A percentile compares a stretch with the other conserved stretches of the same genome.
Evolutionary conservation across 2,888 invertebrate species (phyloP).

Genomic region (Coleophora deauratella): DNA sequence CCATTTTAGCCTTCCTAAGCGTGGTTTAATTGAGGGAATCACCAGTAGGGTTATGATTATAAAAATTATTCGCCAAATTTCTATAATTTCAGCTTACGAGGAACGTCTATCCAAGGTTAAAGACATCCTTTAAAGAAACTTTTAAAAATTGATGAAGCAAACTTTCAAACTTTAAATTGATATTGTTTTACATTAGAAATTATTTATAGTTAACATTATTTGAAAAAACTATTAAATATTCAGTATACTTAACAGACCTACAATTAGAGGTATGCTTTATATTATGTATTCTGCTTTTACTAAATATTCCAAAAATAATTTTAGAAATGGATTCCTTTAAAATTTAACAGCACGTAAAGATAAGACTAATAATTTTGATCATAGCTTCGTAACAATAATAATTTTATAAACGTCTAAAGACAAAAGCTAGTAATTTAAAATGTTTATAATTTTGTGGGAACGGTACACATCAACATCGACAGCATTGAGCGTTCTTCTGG

Average conservation of each 20-base stretch:
- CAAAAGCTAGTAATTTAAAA: slow-evolving; percentile 37
- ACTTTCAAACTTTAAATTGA: no score
- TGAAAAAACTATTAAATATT: no score
- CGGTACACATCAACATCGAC: slow-evolving; percentile 37
- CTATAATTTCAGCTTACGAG: slow-evolving; percentile 1
- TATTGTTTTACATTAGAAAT: no score
- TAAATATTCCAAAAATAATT: no score
- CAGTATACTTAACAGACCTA: no score
- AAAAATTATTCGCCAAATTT: slow-evolving; percentile 4
- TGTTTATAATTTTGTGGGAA: slow-evolving; percentile 43
- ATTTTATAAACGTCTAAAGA: slow-evolving; percentile 16
- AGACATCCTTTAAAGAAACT: not conserved
- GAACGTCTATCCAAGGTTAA: not conserved
- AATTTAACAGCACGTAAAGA: no score
- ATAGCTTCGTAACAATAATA: slow-evolving; percentile 7
- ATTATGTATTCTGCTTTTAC: no score
- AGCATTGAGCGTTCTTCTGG: slow-evolving; percentile 50
- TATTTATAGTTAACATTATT: no score
- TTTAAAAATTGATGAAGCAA: no score
- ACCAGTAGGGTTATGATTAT: slow-evolving; percentile 6
- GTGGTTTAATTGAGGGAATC: slow-evolving; percentile 17
- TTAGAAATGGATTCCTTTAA: no score
- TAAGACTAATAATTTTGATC: no score
- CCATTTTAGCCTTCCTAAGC: slow-evolving; percentile 11
- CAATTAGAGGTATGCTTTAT: no score